Conservation (phyloP, 2,797 vertebrate genomes). For the Chaetodon trifasciatus region DNA sequence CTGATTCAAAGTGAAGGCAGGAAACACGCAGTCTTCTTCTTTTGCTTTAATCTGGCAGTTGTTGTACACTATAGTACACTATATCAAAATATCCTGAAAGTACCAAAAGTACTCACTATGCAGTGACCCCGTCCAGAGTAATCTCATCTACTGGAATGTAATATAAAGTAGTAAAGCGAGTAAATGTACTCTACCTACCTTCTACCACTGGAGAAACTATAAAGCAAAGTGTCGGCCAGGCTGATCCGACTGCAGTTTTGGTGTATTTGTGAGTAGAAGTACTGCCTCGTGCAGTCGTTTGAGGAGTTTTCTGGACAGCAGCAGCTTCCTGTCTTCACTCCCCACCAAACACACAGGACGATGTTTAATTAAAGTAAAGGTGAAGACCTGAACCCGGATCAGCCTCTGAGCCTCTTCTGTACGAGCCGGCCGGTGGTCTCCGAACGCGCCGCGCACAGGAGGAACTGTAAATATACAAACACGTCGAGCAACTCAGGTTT, state of each 20-base stretch:
- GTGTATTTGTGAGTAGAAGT: background rate
- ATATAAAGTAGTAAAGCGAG: background rate
- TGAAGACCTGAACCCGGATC: conserved; percentile 24
- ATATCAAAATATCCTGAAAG: background rate
- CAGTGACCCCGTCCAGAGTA: background rate
- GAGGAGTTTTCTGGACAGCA: background rate
- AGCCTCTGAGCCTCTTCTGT: conserved; percentile 25
- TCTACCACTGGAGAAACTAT: background rate
- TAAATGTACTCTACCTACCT: background rate
- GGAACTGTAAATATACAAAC: conserved; percentile 69
- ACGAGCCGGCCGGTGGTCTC: conserved; percentile 19
- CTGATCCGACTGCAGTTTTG: background rate
- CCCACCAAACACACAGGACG: background rate
- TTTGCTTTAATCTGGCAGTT: background rate
- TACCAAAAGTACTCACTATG: background rate
- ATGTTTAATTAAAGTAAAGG: background rate
- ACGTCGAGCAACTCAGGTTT: conserved; percentile 81
- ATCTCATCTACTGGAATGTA: background rate
- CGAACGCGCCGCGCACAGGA: conserved; percentile 31
- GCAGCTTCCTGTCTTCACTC: no score
- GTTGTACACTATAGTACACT: background rate
- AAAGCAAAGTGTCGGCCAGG: background rate
- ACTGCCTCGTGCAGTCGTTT: no score
- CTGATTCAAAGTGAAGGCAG: no score
- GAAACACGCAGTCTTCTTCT: no score